Base-by-base conservation (phyloP, 2,113 vertebrate genomes). In the Boleophthalmus pectinirostris region DNA sequence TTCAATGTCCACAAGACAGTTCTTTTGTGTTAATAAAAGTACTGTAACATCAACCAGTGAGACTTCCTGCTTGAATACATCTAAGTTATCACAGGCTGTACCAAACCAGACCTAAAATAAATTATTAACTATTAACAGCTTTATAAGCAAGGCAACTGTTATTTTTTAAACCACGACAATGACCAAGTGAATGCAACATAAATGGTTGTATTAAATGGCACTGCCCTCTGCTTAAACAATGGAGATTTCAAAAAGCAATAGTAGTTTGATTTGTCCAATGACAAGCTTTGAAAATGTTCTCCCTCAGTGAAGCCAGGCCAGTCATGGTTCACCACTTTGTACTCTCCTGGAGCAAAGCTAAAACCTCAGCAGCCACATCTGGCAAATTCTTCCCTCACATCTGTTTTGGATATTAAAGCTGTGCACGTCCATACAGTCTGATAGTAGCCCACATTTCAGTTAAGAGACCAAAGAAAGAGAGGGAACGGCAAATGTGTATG, bases 341-440 rank as follows among this genome's bases (percentile, higher is more conserved):
- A 82, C 73, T 89, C 82, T 77, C 60, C 79, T 79, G 73, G 69
- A 81, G 85, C 79, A 78, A 70, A 84, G 74, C 79, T 71, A 70
- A 60, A 46, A 87, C 73, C 79, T 38, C 75, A 73, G 77, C 78
- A 70, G 82, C 82, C 78, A 85, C 87, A 91, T 91, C 90, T 90
- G 90, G 88, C 81, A 89, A 78, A 70, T 5, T 65, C 65, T 33
- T 70, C 69, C 66, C 75, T 53, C 78, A 87, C 88, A 91, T 91
- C 87, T 91, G 90, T 78, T 90, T 91, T 85, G 78, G 67, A 78
- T 83, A 90, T 89, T 73, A 78, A 78, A 63, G 73, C 72, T 73
- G 76, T 58, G 84, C 88, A 86, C 68, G 76, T 74, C 76, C 72
- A 58, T 72, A 20, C 20, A 64, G 74, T 58, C 76, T 63, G 54